These are phyloP conservation scores for Cladorhizidae sp. DNA, from an alignment of 37 sponge, comb jelly and placozoan species.

Conservation along the genomic window DNA sequence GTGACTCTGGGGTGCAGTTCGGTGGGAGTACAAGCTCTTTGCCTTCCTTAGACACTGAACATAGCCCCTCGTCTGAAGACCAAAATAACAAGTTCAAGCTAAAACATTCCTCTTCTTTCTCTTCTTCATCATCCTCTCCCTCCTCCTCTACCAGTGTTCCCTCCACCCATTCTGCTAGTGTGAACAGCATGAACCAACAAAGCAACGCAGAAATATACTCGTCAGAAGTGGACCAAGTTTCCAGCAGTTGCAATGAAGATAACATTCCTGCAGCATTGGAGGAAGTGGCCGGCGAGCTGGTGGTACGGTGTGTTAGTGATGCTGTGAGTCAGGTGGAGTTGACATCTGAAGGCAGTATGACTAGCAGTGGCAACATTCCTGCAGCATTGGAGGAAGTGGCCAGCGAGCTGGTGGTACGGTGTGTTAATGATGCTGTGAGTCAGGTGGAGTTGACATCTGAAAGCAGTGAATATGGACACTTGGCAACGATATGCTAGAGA, in stretches of 20 bases:
- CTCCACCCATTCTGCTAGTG: too few species aligned
- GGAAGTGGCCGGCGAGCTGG: background rate
- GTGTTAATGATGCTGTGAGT: background rate
- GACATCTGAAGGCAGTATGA: too few species aligned
- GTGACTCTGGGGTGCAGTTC: slow-evolving; percentile 9
- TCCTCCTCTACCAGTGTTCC: too few species aligned
- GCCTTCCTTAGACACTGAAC: slow-evolving; percentile 25
- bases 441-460: background rate
- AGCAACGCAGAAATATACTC: background rate
- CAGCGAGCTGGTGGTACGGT: background rate
- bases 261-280: background rate
- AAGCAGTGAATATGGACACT: too few species aligned
- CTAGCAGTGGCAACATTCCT: too few species aligned
- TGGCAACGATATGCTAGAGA: too few species aligned
- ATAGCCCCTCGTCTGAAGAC: background rate
- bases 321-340: background rate
- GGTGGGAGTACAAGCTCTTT: slow-evolving; percentile 35
- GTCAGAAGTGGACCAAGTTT: background rate
- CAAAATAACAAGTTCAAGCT: background rate
- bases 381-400: background rate
- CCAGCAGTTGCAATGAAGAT: too few species aligned
- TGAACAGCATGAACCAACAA: too few species aligned
- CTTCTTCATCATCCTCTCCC: too few species aligned
- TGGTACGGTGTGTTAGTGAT: background rate
- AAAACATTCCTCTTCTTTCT: too few species aligned